Conservation (phyloP, 1,140 invertebrate species). For the Orchestia grillus region DNA sequence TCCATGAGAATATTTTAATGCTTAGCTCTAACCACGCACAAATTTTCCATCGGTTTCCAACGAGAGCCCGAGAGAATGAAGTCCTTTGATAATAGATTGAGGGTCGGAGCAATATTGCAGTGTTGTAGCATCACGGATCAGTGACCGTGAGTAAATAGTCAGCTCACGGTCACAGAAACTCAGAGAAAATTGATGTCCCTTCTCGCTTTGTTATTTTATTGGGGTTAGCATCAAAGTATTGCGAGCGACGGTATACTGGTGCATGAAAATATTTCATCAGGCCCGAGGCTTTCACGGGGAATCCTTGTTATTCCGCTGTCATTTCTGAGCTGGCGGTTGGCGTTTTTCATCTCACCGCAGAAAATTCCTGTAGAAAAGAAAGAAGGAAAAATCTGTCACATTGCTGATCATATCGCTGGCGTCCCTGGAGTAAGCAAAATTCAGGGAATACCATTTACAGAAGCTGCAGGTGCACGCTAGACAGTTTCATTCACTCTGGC, state of each 20-base stretch:
- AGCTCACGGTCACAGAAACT: constrained; percentile 9
- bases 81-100: background rate
- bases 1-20: background rate
- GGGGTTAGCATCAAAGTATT: constrained; percentile 30
- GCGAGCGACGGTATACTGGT: background rate
- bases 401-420: background rate
- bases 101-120: background rate
- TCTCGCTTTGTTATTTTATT: constrained; percentile 30
- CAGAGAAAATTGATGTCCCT: background rate
- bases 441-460: background rate
- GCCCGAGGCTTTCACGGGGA: constrained; percentile 11
- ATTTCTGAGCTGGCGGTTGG: background rate
- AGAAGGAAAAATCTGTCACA: background rate
- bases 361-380: background rate
- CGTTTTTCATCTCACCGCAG: background rate
- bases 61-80: background rate
- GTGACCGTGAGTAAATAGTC: background rate
- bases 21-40: background rate
- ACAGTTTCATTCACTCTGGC: background rate
- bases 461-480: background rate
- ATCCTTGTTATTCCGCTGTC: constrained; percentile 20
- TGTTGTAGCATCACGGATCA: background rate
- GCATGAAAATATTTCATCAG: constrained; percentile 16
- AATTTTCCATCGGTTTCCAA: background rate
- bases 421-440: background rate